Base-by-base conservation (phyloP, 2,888 invertebrate species). In the Athalia circularis region DNA sequence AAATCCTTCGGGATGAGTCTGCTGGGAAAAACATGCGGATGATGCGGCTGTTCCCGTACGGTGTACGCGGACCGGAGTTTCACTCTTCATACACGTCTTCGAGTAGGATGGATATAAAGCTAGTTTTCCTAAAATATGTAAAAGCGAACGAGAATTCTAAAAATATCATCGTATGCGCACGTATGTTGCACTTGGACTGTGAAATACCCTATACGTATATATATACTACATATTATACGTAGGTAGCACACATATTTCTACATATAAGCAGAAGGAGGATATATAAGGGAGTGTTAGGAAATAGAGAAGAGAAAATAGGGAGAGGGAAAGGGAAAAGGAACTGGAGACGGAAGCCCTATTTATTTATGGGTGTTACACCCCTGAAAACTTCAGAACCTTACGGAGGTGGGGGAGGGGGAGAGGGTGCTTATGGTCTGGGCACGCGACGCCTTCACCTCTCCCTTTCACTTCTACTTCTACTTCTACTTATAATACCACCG, bases 311-410 rank as follows among this genome's bases (percentile, higher is more conserved):
- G 57, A 43, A 43, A 47, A 67, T 13, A 9, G 57, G 54, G 72
- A 45, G n/a, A 47, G 6, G 45, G 15, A 45, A 15, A 47, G 6
- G 45, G 15, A 45, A 59, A 57, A 61, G 43, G 59, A 85, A 86
- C 85, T 85, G 83, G 87, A 88, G 88, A 88, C 86, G 88, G 87
- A 89, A 88, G 84, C 86, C 86, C 87, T 86, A 88, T 88, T 89
- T 89, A 89, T 89, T 90, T 90, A 89, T 87, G 90, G 87, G 85
- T 85, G 87, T 86, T 86, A 87, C 86, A 81, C 64, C 80, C 84
- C 86, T 86, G 86, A 86, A 75, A 88, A 88, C 85, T 86, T 84
- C 86, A 88, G 86, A 84, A 29, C 29, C 29, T 29, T 29, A 29
- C 29, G 29, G 0, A 29, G 29, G n/a, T n/a, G n/a, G n/a, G n/a